These are phyloP conservation scores for Cancer borealis DNA, from an alignment of 2,888 invertebrate species.

Conservation along the genomic window DNA sequence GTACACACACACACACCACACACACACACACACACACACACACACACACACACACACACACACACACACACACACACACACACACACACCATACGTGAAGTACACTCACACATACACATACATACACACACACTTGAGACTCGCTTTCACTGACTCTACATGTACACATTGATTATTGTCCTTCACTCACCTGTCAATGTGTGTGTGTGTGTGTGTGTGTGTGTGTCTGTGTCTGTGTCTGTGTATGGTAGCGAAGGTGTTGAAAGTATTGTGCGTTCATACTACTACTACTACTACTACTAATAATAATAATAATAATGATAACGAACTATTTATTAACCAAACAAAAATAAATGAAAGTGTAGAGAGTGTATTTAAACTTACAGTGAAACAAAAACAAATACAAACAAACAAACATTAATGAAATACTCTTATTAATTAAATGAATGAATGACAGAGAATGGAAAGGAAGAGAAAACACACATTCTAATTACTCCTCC, in stretches of 20 bases:
- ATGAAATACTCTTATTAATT: not conserved
- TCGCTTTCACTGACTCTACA: constrained; percentile 7
- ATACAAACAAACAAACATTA: not conserved
- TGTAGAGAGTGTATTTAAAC: not conserved
- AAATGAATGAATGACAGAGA: not conserved
- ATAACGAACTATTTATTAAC: too few relatives aligned
- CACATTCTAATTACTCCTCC: too few relatives aligned
- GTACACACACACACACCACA: too few relatives aligned
- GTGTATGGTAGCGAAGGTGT: not conserved
- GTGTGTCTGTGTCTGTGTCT: not conserved
- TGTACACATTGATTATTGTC: constrained; percentile 14
- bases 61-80: not conserved
- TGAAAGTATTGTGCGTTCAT: not conserved
- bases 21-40: too few relatives aligned
- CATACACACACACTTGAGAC: not conserved
- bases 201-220: constrained; percentile 18
- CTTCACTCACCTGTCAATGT: constrained; percentile 30
- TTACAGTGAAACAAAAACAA: not conserved
- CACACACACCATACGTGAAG: not conserved
- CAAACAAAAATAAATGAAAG: not conserved
- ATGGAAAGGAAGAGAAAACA: not conserved
- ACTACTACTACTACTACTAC: constrained; percentile 36
- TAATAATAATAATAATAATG: not conserved
- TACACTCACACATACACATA: constrained; percentile 13
- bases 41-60: too few relatives aligned